Percentiles rank a stretch among this genome's conserved stretches.
Evolutionary conservation across 2,888 invertebrate genomes (phyloP).

Genomic region (Linhomoeus sp.): DNA sequence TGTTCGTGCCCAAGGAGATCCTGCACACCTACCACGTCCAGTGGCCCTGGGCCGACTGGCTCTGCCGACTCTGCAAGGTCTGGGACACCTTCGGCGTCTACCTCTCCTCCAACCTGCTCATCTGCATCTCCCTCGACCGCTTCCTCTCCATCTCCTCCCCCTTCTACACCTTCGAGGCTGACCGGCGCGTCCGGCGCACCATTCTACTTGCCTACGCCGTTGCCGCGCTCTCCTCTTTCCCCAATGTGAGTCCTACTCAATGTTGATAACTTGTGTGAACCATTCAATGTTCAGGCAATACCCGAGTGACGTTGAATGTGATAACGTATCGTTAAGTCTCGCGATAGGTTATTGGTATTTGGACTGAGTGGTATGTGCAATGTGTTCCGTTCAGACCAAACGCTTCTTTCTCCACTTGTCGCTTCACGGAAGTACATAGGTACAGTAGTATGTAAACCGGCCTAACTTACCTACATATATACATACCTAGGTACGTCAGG

Average conservation of each 20-base stretch:
- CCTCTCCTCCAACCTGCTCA: conserved; percentile 32
- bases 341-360: too few relatives aligned
- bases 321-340: too few relatives aligned
- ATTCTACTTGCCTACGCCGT: conserved; percentile 57
- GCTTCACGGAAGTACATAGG: too few relatives aligned
- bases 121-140: conserved; percentile 30
- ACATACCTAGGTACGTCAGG: too few relatives aligned
- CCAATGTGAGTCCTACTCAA: conserved; percentile 68
- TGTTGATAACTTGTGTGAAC: too few relatives aligned
- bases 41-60: conserved; percentile 20
- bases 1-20: conserved; percentile 16
- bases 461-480: too few relatives aligned
- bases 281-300: too few relatives aligned
- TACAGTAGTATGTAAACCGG: too few relatives aligned
- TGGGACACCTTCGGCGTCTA: conserved; percentile 33
- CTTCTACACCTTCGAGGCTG: conserved; percentile 33
- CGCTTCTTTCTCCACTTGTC: too few relatives aligned
- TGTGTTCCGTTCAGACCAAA: too few relatives aligned
- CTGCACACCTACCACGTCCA: conserved; percentile 19
- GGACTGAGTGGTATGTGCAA: too few relatives aligned
- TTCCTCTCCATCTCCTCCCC: conserved; percentile 1
- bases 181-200: conserved; percentile 53
- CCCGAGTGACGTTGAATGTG: too few relatives aligned
- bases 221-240: conserved; percentile 57
- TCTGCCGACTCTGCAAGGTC: conserved; percentile 31